phyloP scores from a whole-genome alignment of 2,797 vertebrate genomes.

The Coracias cyanogaster region DNA sequence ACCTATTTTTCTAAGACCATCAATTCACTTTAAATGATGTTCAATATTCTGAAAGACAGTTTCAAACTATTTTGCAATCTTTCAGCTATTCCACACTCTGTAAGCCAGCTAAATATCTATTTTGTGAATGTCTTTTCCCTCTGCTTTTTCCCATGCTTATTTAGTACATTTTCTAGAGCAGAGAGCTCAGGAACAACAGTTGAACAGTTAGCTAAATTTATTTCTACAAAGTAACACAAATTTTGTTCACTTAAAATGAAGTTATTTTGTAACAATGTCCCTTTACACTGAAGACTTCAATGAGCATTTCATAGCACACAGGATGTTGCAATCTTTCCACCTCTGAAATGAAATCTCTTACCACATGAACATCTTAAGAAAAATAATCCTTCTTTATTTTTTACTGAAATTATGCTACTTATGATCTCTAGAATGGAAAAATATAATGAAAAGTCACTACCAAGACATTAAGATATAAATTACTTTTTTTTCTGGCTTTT shows the following conservation, averaged over 20 bases:
- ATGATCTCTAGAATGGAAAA: constrained; percentile 26
- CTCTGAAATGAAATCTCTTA: not conserved
- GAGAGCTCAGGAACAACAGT: not conserved
- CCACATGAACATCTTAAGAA: not conserved
- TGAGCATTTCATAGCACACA: not conserved
- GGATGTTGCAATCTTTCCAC: not conserved
- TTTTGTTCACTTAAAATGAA: not conserved
- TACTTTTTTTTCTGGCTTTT: constrained; percentile 17
- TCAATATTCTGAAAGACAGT: not conserved
- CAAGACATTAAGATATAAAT: not conserved
- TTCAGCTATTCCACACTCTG: not conserved
- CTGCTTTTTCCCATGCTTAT: not conserved
- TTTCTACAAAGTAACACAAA: not conserved
- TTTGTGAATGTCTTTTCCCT: not conserved
- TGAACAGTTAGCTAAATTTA: not conserved
- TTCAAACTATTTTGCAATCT: not conserved
- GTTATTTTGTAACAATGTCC: not conserved
- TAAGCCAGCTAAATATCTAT: not conserved
- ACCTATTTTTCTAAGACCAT: not conserved
- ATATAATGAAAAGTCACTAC: constrained; percentile 3
- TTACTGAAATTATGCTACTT: constrained; percentile 22
- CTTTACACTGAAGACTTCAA: not conserved
- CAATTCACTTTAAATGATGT: not conserved
- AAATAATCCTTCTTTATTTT: not conserved
- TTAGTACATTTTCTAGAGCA: not conserved